Percentiles rank a stretch among this genome's conserved stretches.
Conservation (phyloP, 2,888 invertebrate species). For the Rhaphigaster nebulosa region DNA sequence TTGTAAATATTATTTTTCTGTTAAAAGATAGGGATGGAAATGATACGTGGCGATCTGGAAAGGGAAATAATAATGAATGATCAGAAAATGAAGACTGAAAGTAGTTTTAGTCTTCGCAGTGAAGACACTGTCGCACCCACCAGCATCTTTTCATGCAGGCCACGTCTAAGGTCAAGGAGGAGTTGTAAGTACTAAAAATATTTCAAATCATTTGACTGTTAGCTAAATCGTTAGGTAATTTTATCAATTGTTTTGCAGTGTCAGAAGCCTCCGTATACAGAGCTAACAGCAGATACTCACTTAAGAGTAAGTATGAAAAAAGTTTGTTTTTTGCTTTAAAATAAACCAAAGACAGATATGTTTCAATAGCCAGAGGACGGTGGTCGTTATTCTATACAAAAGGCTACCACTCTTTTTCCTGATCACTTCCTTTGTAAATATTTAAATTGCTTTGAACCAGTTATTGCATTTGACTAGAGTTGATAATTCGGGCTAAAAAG, state of each 20-base stretch:
- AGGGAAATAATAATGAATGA: slow-evolving; percentile 34
- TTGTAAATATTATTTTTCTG: not conserved
- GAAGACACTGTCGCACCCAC: slow-evolving; percentile 40
- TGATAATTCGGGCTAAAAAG: not conserved
- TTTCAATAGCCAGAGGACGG: too few species aligned
- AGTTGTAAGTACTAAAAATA: slow-evolving; percentile 48
- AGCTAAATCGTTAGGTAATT: not conserved
- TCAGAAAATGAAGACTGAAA: slow-evolving; percentile 53
- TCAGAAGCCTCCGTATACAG: slow-evolving; percentile 65
- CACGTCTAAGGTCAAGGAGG: slow-evolving; percentile 51
- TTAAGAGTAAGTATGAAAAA: slow-evolving; percentile 64
- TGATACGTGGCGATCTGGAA: slow-evolving; percentile 13
- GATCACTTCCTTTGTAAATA: too few species aligned
- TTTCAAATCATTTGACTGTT: not conserved
- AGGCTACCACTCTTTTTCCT: too few species aligned
- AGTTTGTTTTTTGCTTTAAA: too few species aligned
- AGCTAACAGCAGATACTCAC: slow-evolving; percentile 64
- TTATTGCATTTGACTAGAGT: not conserved
- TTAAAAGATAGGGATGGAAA: slow-evolving; percentile 48
- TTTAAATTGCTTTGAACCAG: too few species aligned
- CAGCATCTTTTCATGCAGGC: slow-evolving; percentile 56
- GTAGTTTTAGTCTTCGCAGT: slow-evolving; percentile 54
- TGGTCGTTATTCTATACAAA: too few species aligned
- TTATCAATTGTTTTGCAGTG: slow-evolving; percentile 61
- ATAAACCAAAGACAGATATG: too few species aligned